Evolutionary conservation across 2,113 vertebrate species (phyloP).

Genomic region (Varanus komodoensis): DNA sequence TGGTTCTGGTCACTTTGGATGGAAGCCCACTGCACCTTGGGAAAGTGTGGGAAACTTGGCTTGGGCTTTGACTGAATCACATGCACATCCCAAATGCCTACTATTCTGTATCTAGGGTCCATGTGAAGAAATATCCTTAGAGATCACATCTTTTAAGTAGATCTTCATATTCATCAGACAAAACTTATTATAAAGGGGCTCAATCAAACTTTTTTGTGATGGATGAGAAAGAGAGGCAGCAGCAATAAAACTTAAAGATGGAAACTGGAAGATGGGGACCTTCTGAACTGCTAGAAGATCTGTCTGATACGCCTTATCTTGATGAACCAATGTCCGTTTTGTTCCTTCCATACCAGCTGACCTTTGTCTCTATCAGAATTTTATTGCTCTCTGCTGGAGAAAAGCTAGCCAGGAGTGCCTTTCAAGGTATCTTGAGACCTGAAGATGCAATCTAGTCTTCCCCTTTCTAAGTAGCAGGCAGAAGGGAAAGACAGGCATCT

Average conservation of each 20-base stretch:
- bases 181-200: neutral
- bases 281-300: neutral
- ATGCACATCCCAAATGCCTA: neutral
- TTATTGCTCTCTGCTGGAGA: neutral
- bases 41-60: too few species aligned
- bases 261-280: neutral
- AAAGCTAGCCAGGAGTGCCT: neutral
- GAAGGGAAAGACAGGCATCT: neutral
- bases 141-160: neutral
- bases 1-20: too few species aligned
- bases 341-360: neutral
- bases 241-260: neutral
- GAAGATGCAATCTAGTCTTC: neutral
- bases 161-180: neutral
- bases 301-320: neutral
- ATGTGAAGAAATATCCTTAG: neutral
- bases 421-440: neutral
- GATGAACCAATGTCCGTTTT: too few species aligned
- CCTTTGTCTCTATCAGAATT: neutral
- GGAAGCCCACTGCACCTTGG: too few species aligned
- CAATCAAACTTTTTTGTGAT: neutral
- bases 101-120: neutral
- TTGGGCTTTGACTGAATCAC: too few species aligned
- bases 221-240: too few species aligned
- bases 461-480: neutral